Conservation (phyloP, 1,140 invertebrate species). For the Drosophila oshimai region DNA sequence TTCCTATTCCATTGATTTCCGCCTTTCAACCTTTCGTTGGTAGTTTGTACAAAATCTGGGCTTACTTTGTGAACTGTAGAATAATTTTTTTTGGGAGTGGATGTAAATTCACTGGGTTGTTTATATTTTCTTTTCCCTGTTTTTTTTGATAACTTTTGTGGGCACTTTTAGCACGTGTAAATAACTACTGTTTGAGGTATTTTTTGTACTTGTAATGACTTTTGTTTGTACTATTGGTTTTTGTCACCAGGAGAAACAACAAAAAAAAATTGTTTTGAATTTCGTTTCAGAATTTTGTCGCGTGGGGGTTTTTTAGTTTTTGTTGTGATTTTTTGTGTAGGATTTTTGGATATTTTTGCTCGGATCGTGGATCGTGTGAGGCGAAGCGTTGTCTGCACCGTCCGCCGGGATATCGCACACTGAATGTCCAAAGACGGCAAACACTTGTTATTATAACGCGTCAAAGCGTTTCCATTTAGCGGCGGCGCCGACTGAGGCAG, state of each 20-base stretch:
- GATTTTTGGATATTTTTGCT: neutral
- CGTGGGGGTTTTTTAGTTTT: neutral
- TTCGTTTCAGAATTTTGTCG: neutral
- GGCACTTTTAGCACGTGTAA: constrained; percentile 24
- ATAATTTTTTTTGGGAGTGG: neutral
- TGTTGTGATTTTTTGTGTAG: neutral
- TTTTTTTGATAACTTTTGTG: neutral
- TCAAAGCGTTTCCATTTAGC: constrained; percentile 67
- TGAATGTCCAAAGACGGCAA: constrained; percentile 80
- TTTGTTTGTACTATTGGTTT: constrained; percentile 29
- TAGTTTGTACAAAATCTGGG: neutral
- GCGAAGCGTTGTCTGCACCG: constrained; percentile 68
- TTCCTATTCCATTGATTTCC: constrained; percentile 65
- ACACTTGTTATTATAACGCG: constrained; percentile 82
- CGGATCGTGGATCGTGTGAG: constrained; percentile 23
- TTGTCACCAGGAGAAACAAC: constrained; percentile 46
- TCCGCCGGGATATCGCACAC: constrained; percentile 78
- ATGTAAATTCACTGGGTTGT: constrained; percentile 14
- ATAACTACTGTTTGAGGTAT: constrained; percentile 10
- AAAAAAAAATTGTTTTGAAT: constrained; percentile 42
- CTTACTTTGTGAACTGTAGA: constrained; percentile 24
- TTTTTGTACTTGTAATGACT: constrained; percentile 19
- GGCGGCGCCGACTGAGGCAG: constrained; percentile 11
- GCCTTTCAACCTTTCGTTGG: constrained; percentile 31
- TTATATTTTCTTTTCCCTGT: neutral